Evolutionary conservation across 1,140 invertebrate species (phyloP).

Genomic region (Rhagoletis zephyria): DNA sequence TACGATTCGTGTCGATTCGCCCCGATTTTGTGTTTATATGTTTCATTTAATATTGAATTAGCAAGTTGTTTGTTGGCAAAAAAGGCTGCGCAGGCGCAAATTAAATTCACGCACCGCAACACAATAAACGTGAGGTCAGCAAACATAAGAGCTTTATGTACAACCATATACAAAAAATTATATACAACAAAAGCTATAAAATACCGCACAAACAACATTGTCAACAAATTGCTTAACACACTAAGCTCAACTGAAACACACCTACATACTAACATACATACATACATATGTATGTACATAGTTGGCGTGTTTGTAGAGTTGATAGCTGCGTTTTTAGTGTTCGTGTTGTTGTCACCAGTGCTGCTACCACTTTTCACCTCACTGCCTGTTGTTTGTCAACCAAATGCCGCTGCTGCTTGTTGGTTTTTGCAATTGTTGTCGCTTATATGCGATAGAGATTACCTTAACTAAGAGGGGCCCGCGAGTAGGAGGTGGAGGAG

Average conservation of each 20-base stretch:
- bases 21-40: neutral
- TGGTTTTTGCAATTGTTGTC: neutral
- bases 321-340: neutral
- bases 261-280: neutral
- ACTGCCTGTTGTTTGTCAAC: neutral
- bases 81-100: slow-evolving; percentile 35
- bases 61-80: neutral
- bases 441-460: slow-evolving; percentile 15
- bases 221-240: slow-evolving; percentile 21
- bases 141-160: neutral
- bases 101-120: slow-evolving; percentile 45
- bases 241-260: neutral
- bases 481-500: neutral
- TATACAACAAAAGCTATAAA: slow-evolving; percentile 2
- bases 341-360: neutral
- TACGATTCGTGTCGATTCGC: no score
- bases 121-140: slow-evolving; percentile 29
- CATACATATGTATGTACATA: no score
- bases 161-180: neutral
- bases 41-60: slow-evolving; percentile 27
- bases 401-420: no score
- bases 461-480: neutral
- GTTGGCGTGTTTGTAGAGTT: neutral
- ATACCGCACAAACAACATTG: slow-evolving; percentile 9
- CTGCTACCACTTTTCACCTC: slow-evolving; percentile 2